Base-by-base conservation (phyloP, 2,797 vertebrate genomes). In the Myoxocephalus aenaeus region DNA sequence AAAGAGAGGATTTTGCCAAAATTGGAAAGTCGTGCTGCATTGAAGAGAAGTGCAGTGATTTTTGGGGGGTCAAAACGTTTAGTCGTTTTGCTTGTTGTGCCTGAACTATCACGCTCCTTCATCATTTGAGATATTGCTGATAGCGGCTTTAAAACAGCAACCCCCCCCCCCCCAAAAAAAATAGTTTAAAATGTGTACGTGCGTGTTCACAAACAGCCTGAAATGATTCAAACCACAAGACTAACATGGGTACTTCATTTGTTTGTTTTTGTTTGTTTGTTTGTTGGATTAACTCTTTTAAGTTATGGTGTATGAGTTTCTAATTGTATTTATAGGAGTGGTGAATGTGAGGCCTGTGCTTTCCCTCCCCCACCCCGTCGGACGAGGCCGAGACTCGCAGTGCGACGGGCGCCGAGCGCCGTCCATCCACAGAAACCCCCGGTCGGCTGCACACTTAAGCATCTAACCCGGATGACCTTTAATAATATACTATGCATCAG, bases 401-500 rank as follows among this genome's bases (percentile, higher is more conserved):
- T 67, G 77, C 50, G 70, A 77, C 58, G 25, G 22, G 63, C 48
- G 10, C 42, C 17, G 67, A 80, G 53, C 70, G 40, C 65, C 15
- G 17, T 65, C 68, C 57, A 69, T 53, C 70, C 72, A 53, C 81
- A 32, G 18, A 65, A 64, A 40, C 68, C 40, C 38, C 12, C 40
- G 44, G 66, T 13, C 65, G 69, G 57, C 73, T 80, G 73, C 76
- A n/a, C 64, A 77, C 71, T 11, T 62, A 44, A 27, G 68, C 44
- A 65, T 84, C 44, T 58, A 80, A 79, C 71, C 70, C 68, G 85
- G 83, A 84, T 90, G 86, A 92, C 83, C 80, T 91, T 92, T 90
- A 86, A 89, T 82, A 87, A 78, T 85, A 71, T 90, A 92, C 92
- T 92, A 94, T 93, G 93, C 94, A 94, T 93, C 82, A 81, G 62